A percentile compares a stretch with the other conserved stretches of the same genome.
phyloP scores from a whole-genome alignment of 1,140 invertebrate species.

The Cydia fagiglandana region DNA sequence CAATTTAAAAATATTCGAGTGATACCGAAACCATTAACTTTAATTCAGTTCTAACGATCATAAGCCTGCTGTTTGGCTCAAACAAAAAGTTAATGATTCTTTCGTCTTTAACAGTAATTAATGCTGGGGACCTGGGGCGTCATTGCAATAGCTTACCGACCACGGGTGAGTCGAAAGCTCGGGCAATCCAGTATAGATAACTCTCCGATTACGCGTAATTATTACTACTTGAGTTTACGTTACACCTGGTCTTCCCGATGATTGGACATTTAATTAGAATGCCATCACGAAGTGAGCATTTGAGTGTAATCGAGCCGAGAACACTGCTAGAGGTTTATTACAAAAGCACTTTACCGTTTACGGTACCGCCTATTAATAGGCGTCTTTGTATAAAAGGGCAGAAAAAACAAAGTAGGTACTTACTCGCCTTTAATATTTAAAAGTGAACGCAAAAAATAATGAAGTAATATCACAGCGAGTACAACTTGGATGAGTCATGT shows the following conservation, averaged over 20 bases:
- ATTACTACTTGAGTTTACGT: neutral
- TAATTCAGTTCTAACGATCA: constrained; percentile 1
- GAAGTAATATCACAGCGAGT: constrained; percentile 3
- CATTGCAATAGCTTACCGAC: neutral
- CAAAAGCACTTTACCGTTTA: constrained; percentile 22
- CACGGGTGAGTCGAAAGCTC: neutral
- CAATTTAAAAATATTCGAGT: too few relatives aligned
- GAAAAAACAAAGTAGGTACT: neutral
- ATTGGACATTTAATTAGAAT: neutral
- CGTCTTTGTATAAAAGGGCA: neutral
- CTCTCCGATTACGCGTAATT: neutral
- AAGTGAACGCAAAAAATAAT: constrained; percentile 20
- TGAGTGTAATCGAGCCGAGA: constrained; percentile 17
- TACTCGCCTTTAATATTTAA: constrained; percentile 6
- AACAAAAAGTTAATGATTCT: constrained; percentile 17
- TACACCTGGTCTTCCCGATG: neutral
- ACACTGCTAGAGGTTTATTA: constrained; percentile 22
- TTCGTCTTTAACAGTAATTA: constrained; percentile 25
- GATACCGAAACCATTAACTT: neutral
- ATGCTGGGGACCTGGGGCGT: neutral
- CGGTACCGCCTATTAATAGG: constrained; percentile 10
- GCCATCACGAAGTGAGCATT: neutral
- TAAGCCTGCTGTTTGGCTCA: neutral
- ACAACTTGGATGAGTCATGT: neutral
- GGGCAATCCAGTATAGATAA: neutral